phyloP scores from a whole-genome alignment of 2,797 vertebrate genomes.

The Acridotheres tristis region DNA sequence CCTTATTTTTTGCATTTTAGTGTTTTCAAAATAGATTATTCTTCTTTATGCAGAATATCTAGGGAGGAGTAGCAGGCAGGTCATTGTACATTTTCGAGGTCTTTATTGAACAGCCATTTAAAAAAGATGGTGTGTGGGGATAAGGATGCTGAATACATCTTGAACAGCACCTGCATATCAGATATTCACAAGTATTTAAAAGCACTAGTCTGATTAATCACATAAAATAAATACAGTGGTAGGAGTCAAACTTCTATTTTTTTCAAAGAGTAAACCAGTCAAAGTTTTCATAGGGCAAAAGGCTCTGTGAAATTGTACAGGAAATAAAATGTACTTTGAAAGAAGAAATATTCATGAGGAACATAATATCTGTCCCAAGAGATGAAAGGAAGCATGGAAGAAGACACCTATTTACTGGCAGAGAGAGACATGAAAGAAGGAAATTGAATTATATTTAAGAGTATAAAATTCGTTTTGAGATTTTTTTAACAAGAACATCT shows the following conservation, averaged over 20 bases:
- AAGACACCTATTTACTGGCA: neutral
- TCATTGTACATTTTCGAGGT: neutral
- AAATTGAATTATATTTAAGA: neutral
- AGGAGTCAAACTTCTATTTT: neutral
- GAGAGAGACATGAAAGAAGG: neutral
- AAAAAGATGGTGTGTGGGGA: neutral
- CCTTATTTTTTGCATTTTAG: neutral
- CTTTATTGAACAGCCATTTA: neutral
- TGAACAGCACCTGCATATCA: neutral
- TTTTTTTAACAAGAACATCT: neutral
- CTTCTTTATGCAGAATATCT: neutral
- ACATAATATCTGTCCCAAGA: neutral
- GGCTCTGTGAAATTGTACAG: neutral
- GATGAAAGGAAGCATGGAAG: neutral
- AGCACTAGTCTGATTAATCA: neutral
- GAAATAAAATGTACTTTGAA: neutral
- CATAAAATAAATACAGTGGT: neutral
- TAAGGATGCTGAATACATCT: neutral
- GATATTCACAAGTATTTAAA: neutral
- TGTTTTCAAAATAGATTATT: neutral
- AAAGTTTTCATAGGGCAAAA: neutral
- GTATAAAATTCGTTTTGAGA: neutral
- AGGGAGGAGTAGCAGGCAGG: neutral
- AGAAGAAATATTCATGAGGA: neutral
- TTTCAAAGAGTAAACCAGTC: neutral